phyloP scores from a whole-genome alignment of 2,888 invertebrate genomes.

The Nasonia oneida region DNA sequence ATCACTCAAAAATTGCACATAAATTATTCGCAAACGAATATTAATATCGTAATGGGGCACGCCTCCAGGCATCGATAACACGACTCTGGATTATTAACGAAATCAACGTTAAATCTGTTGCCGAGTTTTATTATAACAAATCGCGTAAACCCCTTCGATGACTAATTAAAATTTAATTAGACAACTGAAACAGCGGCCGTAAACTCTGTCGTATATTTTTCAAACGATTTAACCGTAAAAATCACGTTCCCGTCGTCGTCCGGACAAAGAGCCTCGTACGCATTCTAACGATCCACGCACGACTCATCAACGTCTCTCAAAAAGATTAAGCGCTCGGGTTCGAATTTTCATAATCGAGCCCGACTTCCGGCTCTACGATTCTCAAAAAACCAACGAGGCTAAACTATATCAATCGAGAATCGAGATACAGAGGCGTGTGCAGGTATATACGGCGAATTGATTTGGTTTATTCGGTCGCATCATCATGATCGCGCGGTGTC shows the following conservation, averaged over 20 bases:
- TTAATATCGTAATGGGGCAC: background rate
- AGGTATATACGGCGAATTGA: conserved; percentile 49
- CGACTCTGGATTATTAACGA: background rate
- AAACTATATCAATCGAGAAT: conserved; percentile 15
- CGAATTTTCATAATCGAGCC: background rate
- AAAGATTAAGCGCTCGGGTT: background rate
- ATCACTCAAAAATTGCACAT: background rate
- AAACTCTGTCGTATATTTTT: background rate
- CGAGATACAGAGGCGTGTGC: conserved; percentile 11
- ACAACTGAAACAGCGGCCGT: background rate
- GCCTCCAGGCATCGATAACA: background rate
- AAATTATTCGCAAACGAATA: background rate
- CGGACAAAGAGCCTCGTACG: background rate
- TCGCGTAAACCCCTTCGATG: background rate
- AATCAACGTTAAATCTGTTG: background rate
- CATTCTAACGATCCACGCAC: background rate
- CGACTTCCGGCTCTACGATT: background rate
- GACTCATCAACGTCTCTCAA: background rate
- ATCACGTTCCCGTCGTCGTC: background rate
- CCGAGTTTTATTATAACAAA: background rate
- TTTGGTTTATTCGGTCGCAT: conserved; percentile 6
- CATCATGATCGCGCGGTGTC: conserved; percentile 23
- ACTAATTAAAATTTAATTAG: background rate
- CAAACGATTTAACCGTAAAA: background rate
- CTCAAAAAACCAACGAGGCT: conserved; percentile 1